A percentile compares a stretch with the other conserved stretches of the same genome.
These are phyloP conservation scores for Caenorhabditis uteleia DNA, from an alignment of 2,888 invertebrate species.

Conservation along the genomic window DNA sequence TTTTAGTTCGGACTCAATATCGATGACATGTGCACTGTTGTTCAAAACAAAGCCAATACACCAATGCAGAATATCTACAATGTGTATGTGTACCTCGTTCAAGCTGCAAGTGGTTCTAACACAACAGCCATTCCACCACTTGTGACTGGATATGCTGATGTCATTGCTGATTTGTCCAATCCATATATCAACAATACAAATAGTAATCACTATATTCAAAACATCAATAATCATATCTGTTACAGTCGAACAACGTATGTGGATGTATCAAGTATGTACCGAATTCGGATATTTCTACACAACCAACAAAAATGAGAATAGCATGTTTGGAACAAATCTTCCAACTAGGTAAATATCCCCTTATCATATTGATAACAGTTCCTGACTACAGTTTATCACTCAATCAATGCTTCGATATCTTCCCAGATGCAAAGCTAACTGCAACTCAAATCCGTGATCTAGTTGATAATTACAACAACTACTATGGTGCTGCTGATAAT, in stretches of 20 bases:
- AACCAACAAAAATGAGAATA: slow-evolving; percentile 74
- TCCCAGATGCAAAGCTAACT: slow-evolving; percentile 28
- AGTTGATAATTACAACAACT: slow-evolving; percentile 10
- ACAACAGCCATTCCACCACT: slow-evolving; percentile 11
- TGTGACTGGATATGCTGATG: slow-evolving; percentile 6
- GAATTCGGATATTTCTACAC: slow-evolving; percentile 95
- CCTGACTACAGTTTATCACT: slow-evolving; percentile 29
- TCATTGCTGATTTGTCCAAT: slow-evolving; percentile 14
- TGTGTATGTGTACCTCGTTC: slow-evolving; percentile 6
- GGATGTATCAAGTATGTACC: slow-evolving; percentile 92
- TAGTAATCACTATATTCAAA: background rate
- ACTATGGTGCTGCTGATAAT: slow-evolving; percentile 10
- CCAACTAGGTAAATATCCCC: too few species aligned
- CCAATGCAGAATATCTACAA: slow-evolving; percentile 15
- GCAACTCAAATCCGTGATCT: slow-evolving; percentile 21
- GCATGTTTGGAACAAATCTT: slow-evolving; percentile 49
- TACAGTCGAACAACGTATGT: slow-evolving; percentile 76
- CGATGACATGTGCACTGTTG: slow-evolving; percentile 81
- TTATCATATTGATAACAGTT: background rate
- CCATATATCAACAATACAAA: background rate
- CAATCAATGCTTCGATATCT: slow-evolving; percentile 38
- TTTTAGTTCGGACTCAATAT: slow-evolving; percentile 80
- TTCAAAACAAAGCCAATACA: slow-evolving; percentile 71
- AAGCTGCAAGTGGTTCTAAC: slow-evolving; percentile 10
- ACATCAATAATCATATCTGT: background rate